These are phyloP conservation scores for Petrosia ficiformis DNA, from an alignment of 37 sponge, comb jelly and placozoan genomes.

Conservation along the genomic window DNA sequence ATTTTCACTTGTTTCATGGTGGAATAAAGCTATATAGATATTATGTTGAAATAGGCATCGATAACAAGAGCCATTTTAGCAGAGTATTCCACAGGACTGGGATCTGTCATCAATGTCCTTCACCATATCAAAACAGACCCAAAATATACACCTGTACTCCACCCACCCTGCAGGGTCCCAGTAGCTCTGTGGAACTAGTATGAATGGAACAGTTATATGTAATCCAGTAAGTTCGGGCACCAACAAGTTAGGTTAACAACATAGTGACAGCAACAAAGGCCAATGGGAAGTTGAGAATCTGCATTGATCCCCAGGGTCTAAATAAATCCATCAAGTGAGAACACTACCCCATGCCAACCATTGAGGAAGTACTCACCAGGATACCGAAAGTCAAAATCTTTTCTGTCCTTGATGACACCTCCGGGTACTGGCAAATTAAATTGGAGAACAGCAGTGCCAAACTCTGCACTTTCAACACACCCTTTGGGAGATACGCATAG, in stretches of 20 bases:
- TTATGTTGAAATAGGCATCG: no score
- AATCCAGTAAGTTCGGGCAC: conserved; percentile 31
- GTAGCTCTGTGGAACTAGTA: conserved; percentile 32
- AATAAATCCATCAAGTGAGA: conserved; percentile 51
- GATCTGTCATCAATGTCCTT: not conserved
- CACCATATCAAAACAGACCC: not conserved
- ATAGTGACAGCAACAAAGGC: conserved; percentile 41
- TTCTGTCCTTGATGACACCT: conserved; percentile 44
- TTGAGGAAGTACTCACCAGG: conserved; percentile 36
- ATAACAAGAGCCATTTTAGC: no score
- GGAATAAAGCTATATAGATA: no score
- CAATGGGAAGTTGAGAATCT: conserved; percentile 44
- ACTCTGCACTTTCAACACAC: conserved; percentile 56
- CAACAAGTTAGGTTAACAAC: conserved; percentile 54
- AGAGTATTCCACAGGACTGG: no score
- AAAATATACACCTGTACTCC: not conserved
- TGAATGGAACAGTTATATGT: conserved; percentile 31
- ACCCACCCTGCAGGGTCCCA: conserved; percentile 35
- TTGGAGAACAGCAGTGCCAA: conserved; percentile 20
- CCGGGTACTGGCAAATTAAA: conserved; percentile 49
- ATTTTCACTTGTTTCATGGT: no score
- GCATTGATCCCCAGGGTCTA: conserved; percentile 41
- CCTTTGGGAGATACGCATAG: conserved; percentile 56
- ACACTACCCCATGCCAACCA: conserved; percentile 36
- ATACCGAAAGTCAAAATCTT: conserved; percentile 38